These are phyloP conservation scores for Toxotes jaculatrix DNA, from an alignment of 2,113 vertebrate genomes.

Conservation along the genomic window DNA sequence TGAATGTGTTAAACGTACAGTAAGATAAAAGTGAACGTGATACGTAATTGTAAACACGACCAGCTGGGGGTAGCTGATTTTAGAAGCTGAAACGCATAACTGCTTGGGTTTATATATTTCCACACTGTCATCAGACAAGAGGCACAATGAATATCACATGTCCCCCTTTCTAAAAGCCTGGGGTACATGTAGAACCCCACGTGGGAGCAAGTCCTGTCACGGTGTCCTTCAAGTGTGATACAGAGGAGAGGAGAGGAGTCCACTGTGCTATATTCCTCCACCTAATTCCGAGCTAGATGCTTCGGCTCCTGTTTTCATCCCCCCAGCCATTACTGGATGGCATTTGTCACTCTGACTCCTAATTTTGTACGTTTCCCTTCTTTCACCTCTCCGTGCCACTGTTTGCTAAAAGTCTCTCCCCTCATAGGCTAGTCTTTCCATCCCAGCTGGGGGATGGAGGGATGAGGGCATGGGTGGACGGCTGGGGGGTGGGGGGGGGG, in stretches of 20 bases:
- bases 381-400: constrained; percentile 46
- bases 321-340: neutral
- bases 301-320: neutral
- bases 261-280: neutral
- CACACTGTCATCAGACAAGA: neutral
- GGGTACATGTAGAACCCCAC: constrained; percentile 6
- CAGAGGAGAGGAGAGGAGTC: neutral
- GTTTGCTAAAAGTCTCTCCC: constrained; percentile 37
- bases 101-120: neutral
- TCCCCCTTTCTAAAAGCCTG: constrained; percentile 11
- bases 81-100: neutral
- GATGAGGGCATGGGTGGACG: constrained; percentile 46
- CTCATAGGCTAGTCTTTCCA: constrained; percentile 51
- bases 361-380: constrained; percentile 31
- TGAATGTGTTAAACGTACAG: neutral
- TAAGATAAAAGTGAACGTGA: neutral
- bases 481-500: constrained; percentile 47
- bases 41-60: neutral
- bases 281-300: neutral
- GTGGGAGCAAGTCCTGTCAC: constrained; percentile 14
- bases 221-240: constrained; percentile 29
- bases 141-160: neutral
- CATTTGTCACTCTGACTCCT: constrained; percentile 5
- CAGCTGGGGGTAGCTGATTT: neutral
- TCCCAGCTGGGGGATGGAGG: constrained; percentile 57